Percentiles rank a stretch among this genome's conserved stretches.
phyloP scores from a whole-genome alignment of 2,113 vertebrate genomes.

The Oreochromis niloticus region DNA sequence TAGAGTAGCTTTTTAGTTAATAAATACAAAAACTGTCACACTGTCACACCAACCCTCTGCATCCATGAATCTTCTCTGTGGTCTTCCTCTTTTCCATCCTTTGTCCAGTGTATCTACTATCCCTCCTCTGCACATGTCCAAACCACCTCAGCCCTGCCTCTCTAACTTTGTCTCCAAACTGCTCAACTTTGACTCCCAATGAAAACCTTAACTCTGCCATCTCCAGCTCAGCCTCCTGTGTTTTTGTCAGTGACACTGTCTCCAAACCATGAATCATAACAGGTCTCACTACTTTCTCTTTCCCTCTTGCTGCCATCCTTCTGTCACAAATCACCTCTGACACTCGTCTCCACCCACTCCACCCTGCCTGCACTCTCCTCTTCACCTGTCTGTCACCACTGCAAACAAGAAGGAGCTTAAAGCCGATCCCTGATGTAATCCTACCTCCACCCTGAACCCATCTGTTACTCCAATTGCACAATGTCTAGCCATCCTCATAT shows the following conservation, averaged over 20 bases:
- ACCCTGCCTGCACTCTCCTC: neutral
- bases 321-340: neutral
- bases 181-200: neutral
- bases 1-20: neutral
- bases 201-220: neutral
- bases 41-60: neutral
- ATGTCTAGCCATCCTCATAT: neutral
- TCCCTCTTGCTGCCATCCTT: neutral
- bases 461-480: neutral
- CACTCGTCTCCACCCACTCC: neutral
- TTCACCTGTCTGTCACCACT: neutral
- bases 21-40: neutral
- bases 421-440: neutral
- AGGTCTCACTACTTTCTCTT: neutral
- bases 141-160: neutral
- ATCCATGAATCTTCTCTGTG: neutral
- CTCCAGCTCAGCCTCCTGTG: neutral
- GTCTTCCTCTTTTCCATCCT: neutral
- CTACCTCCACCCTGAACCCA: neutral
- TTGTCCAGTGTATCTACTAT: neutral
- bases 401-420: neutral
- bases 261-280: neutral
- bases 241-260: neutral
- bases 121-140: neutral
- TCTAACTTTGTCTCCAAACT: neutral